phyloP scores from a whole-genome alignment of 1,140 invertebrate genomes.

The Onthophagus taurus region DNA sequence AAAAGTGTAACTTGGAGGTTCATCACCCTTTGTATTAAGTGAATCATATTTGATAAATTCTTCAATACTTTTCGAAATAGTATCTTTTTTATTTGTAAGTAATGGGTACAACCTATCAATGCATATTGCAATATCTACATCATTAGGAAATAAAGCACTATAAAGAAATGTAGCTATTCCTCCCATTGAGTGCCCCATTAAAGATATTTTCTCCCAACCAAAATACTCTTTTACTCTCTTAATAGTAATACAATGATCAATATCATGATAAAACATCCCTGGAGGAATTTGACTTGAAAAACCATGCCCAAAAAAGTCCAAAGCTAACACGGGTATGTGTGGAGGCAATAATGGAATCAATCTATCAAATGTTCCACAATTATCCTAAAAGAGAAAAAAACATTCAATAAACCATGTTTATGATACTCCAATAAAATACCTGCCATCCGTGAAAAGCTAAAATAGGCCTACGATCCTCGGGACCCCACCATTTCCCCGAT shows the following conservation, averaged over 20 bases:
- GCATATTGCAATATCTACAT: slow-evolving; percentile 51
- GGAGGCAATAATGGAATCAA: slow-evolving; percentile 50
- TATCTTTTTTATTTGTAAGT: slow-evolving; percentile 27
- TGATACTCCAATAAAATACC: slow-evolving; percentile 29
- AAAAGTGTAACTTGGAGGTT: slow-evolving; percentile 47
- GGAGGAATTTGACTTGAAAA: slow-evolving; percentile 52
- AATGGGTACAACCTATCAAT: slow-evolving; percentile 50
- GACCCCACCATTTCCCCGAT: slow-evolving; percentile 58
- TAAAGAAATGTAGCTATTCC: slow-evolving; percentile 49
- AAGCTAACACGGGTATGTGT: slow-evolving; percentile 48
- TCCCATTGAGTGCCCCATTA: slow-evolving; percentile 53
- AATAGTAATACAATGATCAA: neutral
- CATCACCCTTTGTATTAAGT: slow-evolving; percentile 32
- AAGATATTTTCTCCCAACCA: slow-evolving; percentile 6
- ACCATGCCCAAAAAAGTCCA: slow-evolving; percentile 67
- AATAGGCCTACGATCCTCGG: slow-evolving; percentile 49
- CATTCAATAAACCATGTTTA: neutral
- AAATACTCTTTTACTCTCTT: slow-evolving; percentile 8
- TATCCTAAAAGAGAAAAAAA: slow-evolving; percentile 43
- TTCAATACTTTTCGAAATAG: slow-evolving; percentile 36
- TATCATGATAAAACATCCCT: slow-evolving; percentile 47
- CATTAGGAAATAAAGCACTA: slow-evolving; percentile 46
- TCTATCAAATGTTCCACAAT: slow-evolving; percentile 60
- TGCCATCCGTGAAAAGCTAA: slow-evolving; percentile 65
- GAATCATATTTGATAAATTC: slow-evolving; percentile 41